Evolutionary conservation across 1,140 invertebrate species (phyloP), one percentile per base, ranked within the genome.

Genomic region (Sycobia sp.): DNA sequence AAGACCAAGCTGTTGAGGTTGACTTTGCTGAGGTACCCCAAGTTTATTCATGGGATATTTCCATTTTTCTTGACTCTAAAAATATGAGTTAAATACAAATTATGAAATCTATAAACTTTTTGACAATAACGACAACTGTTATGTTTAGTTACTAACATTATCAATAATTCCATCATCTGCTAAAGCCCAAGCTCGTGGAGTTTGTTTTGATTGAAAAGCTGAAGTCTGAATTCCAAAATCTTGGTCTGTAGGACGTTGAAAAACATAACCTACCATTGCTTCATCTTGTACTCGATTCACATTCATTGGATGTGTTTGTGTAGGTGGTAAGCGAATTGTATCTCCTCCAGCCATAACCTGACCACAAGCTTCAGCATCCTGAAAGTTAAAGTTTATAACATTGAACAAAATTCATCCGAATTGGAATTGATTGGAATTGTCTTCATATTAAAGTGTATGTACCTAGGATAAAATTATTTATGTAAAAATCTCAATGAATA

Each of bases 231-330:
- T 83, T 67, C 85, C 84, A 72, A 91, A 88, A 72, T 91, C 90
- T 47, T 87, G 84, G 75, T 94, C 91, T 59, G 86, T 85, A 58
- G 90, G 88, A 68, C 92, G 81, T 82, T 94, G 92, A 79, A 92
- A 95, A 59, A 93, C 90, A 78, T 95, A 95, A 69, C 91, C 89
- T 65, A 94, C 91, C 75, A 90, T 89, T 55, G 91, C 91, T 85
- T 94, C 93, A 78, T 94, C 92, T 81, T 92, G 90, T 65, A 86
- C 82, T 72, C 88, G 83, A 58, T 77, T 82, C 2, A 81, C 66
- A 51, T 77, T 73, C 56, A 82, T 80, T 44, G 80, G 80, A 74
- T 77, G 78, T 32, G 77, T 75, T 20, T 82, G 80, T 67, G 79
- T 78, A 29, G 75, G 72, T 71, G 79, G 77, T 65, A 82, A 74